These are phyloP conservation scores for Tragulus kanchil DNA, from an alignment of 2,113 vertebrate species.

Conservation along the genomic window DNA sequence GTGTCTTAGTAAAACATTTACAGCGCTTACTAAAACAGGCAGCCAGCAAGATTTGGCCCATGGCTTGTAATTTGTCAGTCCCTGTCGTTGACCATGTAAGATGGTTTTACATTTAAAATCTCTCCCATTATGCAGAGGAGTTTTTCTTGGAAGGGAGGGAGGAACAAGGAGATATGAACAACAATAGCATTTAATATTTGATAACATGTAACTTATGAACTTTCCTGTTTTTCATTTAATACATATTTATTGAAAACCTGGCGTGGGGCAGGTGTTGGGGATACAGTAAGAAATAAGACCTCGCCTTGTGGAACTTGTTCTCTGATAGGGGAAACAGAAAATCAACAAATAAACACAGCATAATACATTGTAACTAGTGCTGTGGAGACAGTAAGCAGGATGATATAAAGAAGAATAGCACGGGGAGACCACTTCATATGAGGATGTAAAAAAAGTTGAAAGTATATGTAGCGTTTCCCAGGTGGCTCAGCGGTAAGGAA, in stretches of 20 bases:
- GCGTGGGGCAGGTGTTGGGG: neutral
- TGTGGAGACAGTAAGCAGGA: neutral
- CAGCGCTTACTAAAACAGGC: neutral
- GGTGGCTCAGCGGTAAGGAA: neutral
- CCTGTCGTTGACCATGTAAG: neutral
- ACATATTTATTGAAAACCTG: conserved; percentile 32
- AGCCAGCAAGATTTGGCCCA: neutral
- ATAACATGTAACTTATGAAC: conserved; percentile 1
- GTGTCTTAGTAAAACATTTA: too few species aligned
- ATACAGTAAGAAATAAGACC: neutral
- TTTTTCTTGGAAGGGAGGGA: conserved; percentile 16
- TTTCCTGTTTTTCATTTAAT: conserved; percentile 48
- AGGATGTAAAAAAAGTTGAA: neutral
- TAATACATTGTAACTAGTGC: neutral
- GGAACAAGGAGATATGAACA: neutral
- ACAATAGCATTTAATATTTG: neutral
- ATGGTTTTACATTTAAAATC: neutral
- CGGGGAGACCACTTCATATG: neutral
- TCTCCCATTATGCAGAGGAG: neutral
- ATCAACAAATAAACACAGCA: neutral
- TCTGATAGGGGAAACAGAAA: neutral
- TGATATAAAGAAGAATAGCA: neutral
- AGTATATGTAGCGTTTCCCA: neutral
- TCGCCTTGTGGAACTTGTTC: conserved; percentile 5
- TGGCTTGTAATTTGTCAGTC: neutral